phyloP scores from a whole-genome alignment of 2,888 invertebrate genomes.

The Melieria crassipennis region DNA sequence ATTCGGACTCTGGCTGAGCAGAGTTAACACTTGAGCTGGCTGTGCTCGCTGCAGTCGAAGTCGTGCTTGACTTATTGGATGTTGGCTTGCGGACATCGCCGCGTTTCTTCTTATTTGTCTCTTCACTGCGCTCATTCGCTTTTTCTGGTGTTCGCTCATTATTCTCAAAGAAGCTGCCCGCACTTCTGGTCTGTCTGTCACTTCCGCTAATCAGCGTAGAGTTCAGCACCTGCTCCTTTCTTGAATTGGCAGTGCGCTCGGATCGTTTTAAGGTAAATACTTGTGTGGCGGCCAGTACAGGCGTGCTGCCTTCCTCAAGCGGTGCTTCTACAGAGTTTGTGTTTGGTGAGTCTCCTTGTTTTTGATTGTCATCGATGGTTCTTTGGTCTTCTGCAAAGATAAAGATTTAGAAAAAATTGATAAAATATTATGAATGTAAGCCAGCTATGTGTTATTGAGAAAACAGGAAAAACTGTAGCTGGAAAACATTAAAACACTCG shows the following conservation, averaged over 20 bases:
- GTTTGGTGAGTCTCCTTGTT: no score
- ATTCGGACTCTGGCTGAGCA: slow-evolving; percentile 33
- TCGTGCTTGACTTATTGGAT: slow-evolving; percentile 19
- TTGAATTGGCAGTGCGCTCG: neutral
- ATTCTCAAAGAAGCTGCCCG: slow-evolving; percentile 25
- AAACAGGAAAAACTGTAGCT: no score
- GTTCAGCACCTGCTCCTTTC: slow-evolving; percentile 10
- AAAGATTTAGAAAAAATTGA: neutral
- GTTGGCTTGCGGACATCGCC: slow-evolving; percentile 12
- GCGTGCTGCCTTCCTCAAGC: no score
- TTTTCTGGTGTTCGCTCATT: slow-evolving; percentile 30
- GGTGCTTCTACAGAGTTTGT: neutral
- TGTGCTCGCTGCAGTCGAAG: slow-evolving; percentile 18
- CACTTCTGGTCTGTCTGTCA: slow-evolving; percentile 14
- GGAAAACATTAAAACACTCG: no score
- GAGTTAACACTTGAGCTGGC: slow-evolving; percentile 10
- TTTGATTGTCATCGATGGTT: no score
- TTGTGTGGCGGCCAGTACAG: slow-evolving; percentile 26
- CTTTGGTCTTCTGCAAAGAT: neutral
- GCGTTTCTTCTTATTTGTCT: neutral
- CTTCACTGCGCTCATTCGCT: neutral
- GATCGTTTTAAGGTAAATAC: slow-evolving; percentile 11
- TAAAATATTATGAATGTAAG: no score
- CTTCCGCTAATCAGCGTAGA: slow-evolving; percentile 31
- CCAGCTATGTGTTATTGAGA: no score